Base-by-base conservation (phyloP, 2,113 vertebrate species). In the Cavia porcellus region DNA sequence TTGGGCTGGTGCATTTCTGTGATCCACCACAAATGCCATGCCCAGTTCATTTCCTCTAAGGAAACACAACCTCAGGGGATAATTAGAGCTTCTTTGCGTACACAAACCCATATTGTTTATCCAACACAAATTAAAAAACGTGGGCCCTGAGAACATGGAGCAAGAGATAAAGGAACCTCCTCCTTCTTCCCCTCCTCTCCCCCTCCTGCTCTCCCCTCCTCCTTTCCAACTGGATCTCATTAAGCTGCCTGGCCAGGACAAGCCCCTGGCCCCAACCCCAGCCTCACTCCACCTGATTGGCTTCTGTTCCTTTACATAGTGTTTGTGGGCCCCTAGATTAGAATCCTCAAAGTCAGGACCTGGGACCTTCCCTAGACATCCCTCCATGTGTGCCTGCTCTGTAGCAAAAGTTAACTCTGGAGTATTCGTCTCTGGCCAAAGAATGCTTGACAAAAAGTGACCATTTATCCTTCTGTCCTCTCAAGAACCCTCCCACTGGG, bases 1-100 rank as follows among this genome's bases (percentile, higher is more conserved):
- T 99, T 99, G 98, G 94, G 45, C 92, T 97, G 79, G 95, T 98
- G 98, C 47, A 4, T 97, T 98, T 98, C 98, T 98, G 97, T 97
- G 96, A 97, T 96, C 96, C 96, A 97, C 94, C 1, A 19, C 3
- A 87, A 98, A 98, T 98, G 94, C 87, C 77, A 90, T 98, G 98
- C 98, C 98, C 98, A 98, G 98, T 98, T 99, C 98, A 99, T 99
- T 99, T 99, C 99, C 98, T 99, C 96, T 96, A 98, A 99, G 99
- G 99, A 99, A 99, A 99, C 97, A 98, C 98, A 99, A 98, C 98
- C 99, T 97, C 93, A 24, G 93, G 98, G 98, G 98, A 99, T 99
- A 99, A 99, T 99, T 99, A 99, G 98, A 98, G 98, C 98, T 98
- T 98, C 98, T 98, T 97, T 98, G 98, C 97, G 94, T 98, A 98